phyloP scores from a whole-genome alignment of 35 echinoderm and acorn worm genomes.

The Acanthaster planci region DNA sequence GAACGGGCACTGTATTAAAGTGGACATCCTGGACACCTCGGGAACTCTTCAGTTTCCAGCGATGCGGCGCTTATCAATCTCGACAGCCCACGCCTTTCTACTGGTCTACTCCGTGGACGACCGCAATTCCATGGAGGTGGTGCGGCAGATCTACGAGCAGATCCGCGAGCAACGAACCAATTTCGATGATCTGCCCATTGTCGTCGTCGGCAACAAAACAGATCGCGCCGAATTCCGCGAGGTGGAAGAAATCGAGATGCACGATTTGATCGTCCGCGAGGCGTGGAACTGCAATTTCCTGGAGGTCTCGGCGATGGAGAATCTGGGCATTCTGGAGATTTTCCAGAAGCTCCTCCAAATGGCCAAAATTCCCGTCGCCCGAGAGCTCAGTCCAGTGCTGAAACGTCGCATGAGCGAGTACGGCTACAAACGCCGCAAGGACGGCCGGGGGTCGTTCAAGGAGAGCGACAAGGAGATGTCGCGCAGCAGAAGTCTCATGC shows the following conservation, averaged over 20 bases:
- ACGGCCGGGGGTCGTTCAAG: constrained; percentile 60
- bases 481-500: constrained; percentile 84
- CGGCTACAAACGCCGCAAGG: constrained; percentile 59
- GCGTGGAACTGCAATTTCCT: constrained; percentile 88
- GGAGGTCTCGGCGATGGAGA: constrained; percentile 91
- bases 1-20: constrained; percentile 91
- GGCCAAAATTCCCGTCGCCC: constrained; percentile 89
- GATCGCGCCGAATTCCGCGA: constrained; percentile 69
- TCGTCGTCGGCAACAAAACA: constrained; percentile 87
- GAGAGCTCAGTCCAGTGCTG: constrained; percentile 89
- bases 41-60: constrained; percentile 90
- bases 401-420: constrained; percentile 95
- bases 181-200: constrained; percentile 83
- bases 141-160: constrained; percentile 91
- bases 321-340: constrained; percentile 83
- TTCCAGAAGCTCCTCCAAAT: constrained; percentile 93
- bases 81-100: constrained; percentile 93
- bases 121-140: constrained; percentile 76
- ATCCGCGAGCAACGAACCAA: constrained; percentile 90
- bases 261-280: constrained; percentile 58
- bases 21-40: constrained; percentile 95
- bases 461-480: constrained; percentile 93
- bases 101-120: constrained; percentile 91
- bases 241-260: constrained; percentile 71
- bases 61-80: constrained; percentile 95